These are phyloP conservation scores for Seriola rivoliana DNA, from an alignment of 2,113 vertebrate species.

Conservation along the genomic window DNA sequence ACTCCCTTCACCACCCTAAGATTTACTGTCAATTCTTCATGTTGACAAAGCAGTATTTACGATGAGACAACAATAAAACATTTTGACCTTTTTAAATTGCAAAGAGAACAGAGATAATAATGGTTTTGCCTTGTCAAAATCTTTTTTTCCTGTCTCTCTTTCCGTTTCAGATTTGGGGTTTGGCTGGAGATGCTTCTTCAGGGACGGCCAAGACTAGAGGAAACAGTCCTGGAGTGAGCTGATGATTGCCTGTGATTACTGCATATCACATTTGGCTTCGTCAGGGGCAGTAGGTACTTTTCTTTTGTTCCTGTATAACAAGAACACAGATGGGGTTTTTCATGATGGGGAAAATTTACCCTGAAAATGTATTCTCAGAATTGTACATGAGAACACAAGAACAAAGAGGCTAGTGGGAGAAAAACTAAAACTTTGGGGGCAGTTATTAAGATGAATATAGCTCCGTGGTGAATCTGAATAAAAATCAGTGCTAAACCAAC, in stretches of 20 bases:
- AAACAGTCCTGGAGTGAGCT: constrained; percentile 26
- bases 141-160: not conserved
- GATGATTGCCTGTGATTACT: constrained; percentile 41
- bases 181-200: constrained; percentile 21
- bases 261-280: constrained; percentile 34
- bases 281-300: not conserved
- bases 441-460: constrained; percentile 2
- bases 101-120: not conserved
- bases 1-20: not conserved
- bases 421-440: not conserved
- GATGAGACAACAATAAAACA: not conserved
- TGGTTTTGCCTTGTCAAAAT: constrained; percentile 21
- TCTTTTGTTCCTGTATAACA: constrained; percentile 13
- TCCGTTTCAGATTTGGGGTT: constrained; percentile 12
- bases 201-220: constrained; percentile 11
- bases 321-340: not conserved
- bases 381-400: not conserved
- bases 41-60: not conserved
- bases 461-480: constrained; percentile 13
- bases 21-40: not conserved
- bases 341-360: not conserved
- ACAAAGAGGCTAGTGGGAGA: not conserved
- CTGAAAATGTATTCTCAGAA: not conserved
- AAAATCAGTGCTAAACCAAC: constrained; percentile 21
- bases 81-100: not conserved